Evolutionary conservation across 2,797 vertebrate species (phyloP).

Genomic region (Rhincodon typus): DNA sequence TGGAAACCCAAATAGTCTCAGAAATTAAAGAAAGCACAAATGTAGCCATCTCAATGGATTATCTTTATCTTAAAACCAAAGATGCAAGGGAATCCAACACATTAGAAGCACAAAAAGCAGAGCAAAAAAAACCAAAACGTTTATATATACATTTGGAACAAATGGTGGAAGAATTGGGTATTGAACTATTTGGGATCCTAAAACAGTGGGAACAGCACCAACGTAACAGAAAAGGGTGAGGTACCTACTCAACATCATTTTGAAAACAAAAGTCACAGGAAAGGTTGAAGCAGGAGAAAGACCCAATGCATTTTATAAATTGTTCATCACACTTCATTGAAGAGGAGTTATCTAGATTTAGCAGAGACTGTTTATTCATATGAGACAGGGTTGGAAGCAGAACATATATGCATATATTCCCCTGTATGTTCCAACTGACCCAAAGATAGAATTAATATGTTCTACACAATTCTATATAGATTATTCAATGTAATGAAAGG

Average conservation of each 20-base stretch:
- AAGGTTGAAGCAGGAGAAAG: background rate
- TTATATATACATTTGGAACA: background rate
- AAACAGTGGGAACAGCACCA: background rate
- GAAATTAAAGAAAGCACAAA: background rate
- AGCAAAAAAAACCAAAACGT: background rate
- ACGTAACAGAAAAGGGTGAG: background rate
- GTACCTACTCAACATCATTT: background rate
- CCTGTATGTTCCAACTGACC: background rate
- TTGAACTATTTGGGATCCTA: background rate
- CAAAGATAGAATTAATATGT: background rate
- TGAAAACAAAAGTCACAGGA: background rate
- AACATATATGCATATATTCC: background rate
- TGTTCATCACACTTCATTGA: background rate
- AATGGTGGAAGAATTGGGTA: background rate
- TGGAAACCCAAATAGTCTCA: background rate
- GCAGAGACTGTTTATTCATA: background rate
- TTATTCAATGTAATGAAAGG: background rate
- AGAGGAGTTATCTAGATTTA: background rate
- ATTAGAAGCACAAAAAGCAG: background rate
- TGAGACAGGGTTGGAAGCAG: background rate
- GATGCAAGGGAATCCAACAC: background rate
- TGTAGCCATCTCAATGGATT: background rate
- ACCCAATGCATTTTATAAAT: background rate
- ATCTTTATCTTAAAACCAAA: background rate
- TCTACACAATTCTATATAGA: background rate